Base-by-base conservation (phyloP, 2,113 vertebrate species). In the Saccopteryx bilineata region DNA sequence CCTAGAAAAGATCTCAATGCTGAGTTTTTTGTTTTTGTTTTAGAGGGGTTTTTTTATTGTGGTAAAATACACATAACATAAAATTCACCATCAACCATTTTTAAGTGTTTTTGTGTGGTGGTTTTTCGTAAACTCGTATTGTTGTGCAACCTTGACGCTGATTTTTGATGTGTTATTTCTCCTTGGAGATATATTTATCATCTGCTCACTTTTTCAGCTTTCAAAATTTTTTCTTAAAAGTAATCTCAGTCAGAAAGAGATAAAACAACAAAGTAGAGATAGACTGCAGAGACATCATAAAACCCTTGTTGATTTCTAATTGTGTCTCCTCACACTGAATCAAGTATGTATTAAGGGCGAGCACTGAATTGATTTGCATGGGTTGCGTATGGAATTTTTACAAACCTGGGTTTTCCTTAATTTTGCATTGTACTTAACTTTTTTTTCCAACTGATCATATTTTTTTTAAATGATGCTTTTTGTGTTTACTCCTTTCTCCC, bases 151-250 rank as follows among this genome's bases (percentile, higher is more conserved):
- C 5, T 82, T 63, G 74, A 82, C 6, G 15, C 52, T 60, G 50
- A 79, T 28, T 54, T 94, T 68, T 63, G 23, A 48, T 89, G 21
- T n/a, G 71, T 65, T 26, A 71, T 48, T 92, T 91, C 82, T 87
- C 54, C 24, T 85, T 60, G 52, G 9, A 14, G 39, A 48, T 58
- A 46, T 54, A 80, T 76, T 76, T 76, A 76, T 26, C 28, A 33
- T 56, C 5, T 58, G n/a, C 26, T 96, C 12, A 50, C 14, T 65
- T 93, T 71, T 31, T 90, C 18, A 72, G 33, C 52, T 94, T 74
- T 93, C 71, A 80, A 60, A 94, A 52, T 68, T 68, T 90, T 92
- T 61, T 78, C 31, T 94, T 79, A 71, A 96, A 95, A 93, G 46
- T 71, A n/a, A 78, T 87, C 31, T 91, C 74, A 56, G 46, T 72